Evolutionary conservation across 92 coral and sea anemone genomes (phyloP).

Genomic region (Parazoanthus swiftii): DNA sequence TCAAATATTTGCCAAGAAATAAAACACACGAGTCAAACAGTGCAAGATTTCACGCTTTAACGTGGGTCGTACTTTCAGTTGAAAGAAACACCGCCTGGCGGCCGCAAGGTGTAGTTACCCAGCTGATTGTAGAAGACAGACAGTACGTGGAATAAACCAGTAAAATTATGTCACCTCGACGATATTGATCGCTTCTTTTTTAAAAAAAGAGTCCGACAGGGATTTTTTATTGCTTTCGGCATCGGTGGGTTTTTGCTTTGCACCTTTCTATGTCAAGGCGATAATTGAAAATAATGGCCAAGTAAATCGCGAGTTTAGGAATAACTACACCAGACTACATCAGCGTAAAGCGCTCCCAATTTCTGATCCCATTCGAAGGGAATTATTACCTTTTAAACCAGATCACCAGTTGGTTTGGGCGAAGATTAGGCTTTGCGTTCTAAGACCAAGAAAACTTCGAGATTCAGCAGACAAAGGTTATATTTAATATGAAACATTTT

Average conservation of each 20-base stretch:
- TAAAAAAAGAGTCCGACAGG: slow-evolving; percentile 42
- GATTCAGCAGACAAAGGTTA: slow-evolving; percentile 68
- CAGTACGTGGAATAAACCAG: not conserved
- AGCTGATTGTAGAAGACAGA: not conserved
- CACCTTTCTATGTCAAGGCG: slow-evolving; percentile 53
- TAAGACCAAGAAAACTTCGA: slow-evolving; percentile 50
- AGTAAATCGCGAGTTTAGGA: slow-evolving; percentile 41
- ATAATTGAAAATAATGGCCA: slow-evolving; percentile 67
- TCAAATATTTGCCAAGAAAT: slow-evolving; percentile 39
- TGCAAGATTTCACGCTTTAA: slow-evolving; percentile 29
- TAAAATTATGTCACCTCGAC: not conserved
- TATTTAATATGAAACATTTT: slow-evolving; percentile 82
- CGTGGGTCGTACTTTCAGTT: not conserved
- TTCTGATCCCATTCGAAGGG: slow-evolving; percentile 51
- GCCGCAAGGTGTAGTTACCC: not conserved
- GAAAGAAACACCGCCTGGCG: not conserved
- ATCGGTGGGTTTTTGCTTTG: slow-evolving; percentile 46
- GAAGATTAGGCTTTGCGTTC: slow-evolving; percentile 44
- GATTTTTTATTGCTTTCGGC: slow-evolving; percentile 36
- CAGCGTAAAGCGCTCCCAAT: slow-evolving; percentile 32
- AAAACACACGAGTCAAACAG: slow-evolving; percentile 34
- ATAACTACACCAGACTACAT: slow-evolving; percentile 1
- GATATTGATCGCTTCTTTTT: slow-evolving; percentile 39
- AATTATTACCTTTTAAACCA: slow-evolving; percentile 51
- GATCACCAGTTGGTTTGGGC: slow-evolving; percentile 37